Base-by-base conservation (phyloP, 2,797 vertebrate species). In the Platyrinchus mystaceus region DNA sequence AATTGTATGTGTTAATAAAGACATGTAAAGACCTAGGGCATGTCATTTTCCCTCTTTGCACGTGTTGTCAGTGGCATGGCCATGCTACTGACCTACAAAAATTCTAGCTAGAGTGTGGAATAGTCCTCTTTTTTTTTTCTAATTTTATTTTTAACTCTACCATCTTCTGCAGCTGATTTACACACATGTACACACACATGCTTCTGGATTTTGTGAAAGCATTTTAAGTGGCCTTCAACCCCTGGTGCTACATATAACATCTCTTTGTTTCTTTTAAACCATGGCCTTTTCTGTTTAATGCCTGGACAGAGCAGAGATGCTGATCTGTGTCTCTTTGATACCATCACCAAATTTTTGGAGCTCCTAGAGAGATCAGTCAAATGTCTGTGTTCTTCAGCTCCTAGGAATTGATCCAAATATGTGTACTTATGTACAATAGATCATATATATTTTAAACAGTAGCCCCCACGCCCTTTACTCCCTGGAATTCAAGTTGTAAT, bases 241-340 rank as follows among this genome's bases (percentile, higher is more conserved):
- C 50, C 75, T 69, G 30, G 20, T 73, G 24, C 69, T 92, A 47
- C 50, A 7, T 73, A 18, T 21, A 88, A 26, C 27, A 37, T 84
- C 36, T 64, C 56, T 91, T 83, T 86, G 53, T 85, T 85, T 87
- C 46, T 91, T 86, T 88, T 78, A 92, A 94, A 81, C 53, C 26
- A 6, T 12, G 14, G 2, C 4, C 28, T 76, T 84, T 78, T 24
- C 10, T 71, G 68, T 77, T 85, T 59, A 86, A 27, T 81, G 77
- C 22, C 39, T 52, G 22, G 3, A 12, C 67, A 56, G 41, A 79
- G 41, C 34, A 30, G 59, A 73, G 44, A 50, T 76, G 67, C 32
- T 44, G 52, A n/a, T 82, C 56, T 81, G 16, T 71, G 28, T 60
- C 9, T 44, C 22, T 86, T 37, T 75, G 39, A 49, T 46, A 84